Evolutionary conservation across 2,888 invertebrate genomes (phyloP).

Genomic region (Tenthredo livida): DNA sequence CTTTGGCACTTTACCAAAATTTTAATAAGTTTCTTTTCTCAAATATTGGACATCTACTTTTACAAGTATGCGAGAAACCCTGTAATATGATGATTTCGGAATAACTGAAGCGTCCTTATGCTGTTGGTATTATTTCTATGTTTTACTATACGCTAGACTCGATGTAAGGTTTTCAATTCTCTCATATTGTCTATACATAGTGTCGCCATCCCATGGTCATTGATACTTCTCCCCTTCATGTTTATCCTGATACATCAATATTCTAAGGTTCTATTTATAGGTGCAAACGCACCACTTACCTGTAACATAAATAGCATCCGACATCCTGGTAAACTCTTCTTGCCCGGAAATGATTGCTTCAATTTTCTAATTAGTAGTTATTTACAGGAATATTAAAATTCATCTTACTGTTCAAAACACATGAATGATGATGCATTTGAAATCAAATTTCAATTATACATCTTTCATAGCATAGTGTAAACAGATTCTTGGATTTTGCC

Average conservation of each 20-base stretch:
- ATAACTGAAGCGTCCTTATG: background rate
- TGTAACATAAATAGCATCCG: conserved; percentile 24
- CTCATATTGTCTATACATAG: background rate
- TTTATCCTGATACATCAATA: conserved; percentile 48
- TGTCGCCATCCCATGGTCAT: background rate
- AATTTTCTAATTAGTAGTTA: background rate
- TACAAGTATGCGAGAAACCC: background rate
- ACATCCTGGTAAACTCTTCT: background rate
- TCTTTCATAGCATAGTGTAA: background rate
- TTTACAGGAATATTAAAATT: background rate
- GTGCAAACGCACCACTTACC: conserved; percentile 42
- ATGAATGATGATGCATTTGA: background rate
- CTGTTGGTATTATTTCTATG: background rate
- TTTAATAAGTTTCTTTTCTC: background rate
- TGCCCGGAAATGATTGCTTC: background rate
- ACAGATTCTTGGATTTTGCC: background rate
- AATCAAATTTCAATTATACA: background rate
- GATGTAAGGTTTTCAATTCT: background rate
- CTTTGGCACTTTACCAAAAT: background rate
- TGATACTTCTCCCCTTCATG: conserved; percentile 31
- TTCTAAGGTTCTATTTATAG: conserved; percentile 42
- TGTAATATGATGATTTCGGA: background rate
- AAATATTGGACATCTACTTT: background rate
- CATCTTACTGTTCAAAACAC: background rate
- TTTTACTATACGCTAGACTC: background rate